Evolutionary conservation across 53 echinoderm and acorn worm genomes (phyloP).

Genomic region (Zoroaster sp.): DNA sequence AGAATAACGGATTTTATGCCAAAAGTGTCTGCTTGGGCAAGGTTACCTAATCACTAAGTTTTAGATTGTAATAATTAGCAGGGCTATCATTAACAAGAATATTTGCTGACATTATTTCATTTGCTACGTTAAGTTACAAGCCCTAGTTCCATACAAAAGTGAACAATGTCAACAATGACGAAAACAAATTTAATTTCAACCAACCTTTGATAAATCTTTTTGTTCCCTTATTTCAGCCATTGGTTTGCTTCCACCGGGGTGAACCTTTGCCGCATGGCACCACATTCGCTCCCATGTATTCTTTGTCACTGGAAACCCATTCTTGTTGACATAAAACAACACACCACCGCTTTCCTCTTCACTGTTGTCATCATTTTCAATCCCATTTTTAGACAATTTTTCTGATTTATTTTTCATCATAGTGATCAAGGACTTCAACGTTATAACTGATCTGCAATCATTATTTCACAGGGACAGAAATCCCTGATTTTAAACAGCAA

Average conservation of each 20-base stretch:
- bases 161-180: no score
- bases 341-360: slow-evolving; percentile 70
- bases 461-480: background rate
- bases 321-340: slow-evolving; percentile 94
- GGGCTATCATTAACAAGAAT: no score
- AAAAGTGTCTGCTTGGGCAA: no score
- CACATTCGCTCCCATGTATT: slow-evolving; percentile 89
- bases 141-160: no score
- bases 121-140: no score
- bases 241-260: slow-evolving; percentile 81
- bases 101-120: no score
- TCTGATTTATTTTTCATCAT: slow-evolving; percentile 7
- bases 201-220: slow-evolving; percentile 83
- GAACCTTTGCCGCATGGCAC: slow-evolving; percentile 79
- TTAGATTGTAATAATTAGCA: no score
- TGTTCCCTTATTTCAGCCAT: slow-evolving; percentile 67
- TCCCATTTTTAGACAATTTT: background rate
- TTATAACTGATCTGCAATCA: background rate
- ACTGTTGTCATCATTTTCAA: slow-evolving; percentile 33
- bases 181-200: no score
- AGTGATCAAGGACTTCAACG: background rate
- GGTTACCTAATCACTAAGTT: no score
- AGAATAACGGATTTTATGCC: no score
- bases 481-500: background rate
- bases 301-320: slow-evolving; percentile 79